phyloP scores from a whole-genome alignment of 2,888 invertebrate species.

The Agriopis leucophaearia region DNA sequence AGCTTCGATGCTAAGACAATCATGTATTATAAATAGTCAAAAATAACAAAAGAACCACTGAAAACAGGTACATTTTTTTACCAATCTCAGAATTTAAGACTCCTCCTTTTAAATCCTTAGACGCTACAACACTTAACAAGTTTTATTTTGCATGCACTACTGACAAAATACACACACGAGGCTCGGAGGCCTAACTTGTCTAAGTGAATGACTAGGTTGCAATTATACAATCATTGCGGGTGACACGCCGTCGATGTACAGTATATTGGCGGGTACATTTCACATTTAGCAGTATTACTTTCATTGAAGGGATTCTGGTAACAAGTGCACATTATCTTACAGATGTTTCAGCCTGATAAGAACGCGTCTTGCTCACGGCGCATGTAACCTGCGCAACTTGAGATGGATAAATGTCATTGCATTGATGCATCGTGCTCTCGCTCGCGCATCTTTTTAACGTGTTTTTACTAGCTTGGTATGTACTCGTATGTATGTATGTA shows the following conservation, averaged over 20 bases:
- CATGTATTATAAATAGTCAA: slow-evolving; percentile 87
- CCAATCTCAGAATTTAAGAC: slow-evolving; percentile 83
- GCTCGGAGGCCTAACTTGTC: slow-evolving; percentile 65
- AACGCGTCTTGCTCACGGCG: too few relatives aligned
- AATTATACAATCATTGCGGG: slow-evolving; percentile 66
- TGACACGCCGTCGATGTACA: slow-evolving; percentile 43
- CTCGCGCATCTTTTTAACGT: too few relatives aligned
- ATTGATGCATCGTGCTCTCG: too few relatives aligned
- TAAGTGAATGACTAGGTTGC: slow-evolving; percentile 86
- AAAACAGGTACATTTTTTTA: slow-evolving; percentile 85
- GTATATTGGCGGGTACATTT: slow-evolving; percentile 46
- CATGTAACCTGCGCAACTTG: too few relatives aligned
- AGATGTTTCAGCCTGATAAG: slow-evolving; percentile 7
- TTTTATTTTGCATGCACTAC: slow-evolving; percentile 82
- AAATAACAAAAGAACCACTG: slow-evolving; percentile 86
- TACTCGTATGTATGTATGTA: too few relatives aligned
- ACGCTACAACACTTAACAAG: slow-evolving; percentile 85
- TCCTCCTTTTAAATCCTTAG: slow-evolving; percentile 80
- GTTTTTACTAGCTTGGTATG: too few relatives aligned
- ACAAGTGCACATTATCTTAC: slow-evolving; percentile 41
- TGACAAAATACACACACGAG: slow-evolving; percentile 70
- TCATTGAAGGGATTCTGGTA: slow-evolving; percentile 35
- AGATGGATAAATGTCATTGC: too few relatives aligned
- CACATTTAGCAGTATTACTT: slow-evolving; percentile 53
- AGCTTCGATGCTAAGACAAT: slow-evolving; percentile 83